Evolutionary conservation across 2,113 vertebrate species (phyloP).

Genomic region (Engraulis encrasicolus): DNA sequence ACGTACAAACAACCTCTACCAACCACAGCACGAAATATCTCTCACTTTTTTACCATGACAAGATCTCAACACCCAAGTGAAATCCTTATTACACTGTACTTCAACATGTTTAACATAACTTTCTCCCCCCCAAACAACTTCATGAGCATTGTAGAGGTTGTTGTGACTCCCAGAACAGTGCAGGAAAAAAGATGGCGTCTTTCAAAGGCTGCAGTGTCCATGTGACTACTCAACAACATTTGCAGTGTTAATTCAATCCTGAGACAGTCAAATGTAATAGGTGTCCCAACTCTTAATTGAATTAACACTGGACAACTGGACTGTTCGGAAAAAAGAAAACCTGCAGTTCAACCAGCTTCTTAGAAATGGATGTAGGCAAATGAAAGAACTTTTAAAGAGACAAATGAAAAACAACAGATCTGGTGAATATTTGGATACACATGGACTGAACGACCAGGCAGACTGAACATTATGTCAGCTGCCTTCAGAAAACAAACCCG

Average conservation of each 20-base stretch:
- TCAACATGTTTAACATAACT: background rate
- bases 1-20: slow-evolving; percentile 26
- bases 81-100: background rate
- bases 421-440: background rate
- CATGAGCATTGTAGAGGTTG: background rate
- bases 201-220: background rate
- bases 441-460: background rate
- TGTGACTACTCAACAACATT: too few relatives aligned
- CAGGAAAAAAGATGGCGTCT: background rate
- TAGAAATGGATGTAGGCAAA: background rate
- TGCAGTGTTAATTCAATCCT: too few relatives aligned
- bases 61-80: background rate
- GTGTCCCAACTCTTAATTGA: too few relatives aligned
- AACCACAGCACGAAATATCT: background rate
- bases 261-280: too few relatives aligned
- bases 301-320: too few relatives aligned
- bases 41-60: background rate
- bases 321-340: background rate
- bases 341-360: background rate
- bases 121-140: background rate
- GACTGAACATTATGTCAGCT: background rate
- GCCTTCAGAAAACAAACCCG: background rate
- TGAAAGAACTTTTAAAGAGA: background rate
- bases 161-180: background rate
- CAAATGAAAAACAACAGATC: background rate